These are phyloP conservation scores for Bombus affinis DNA, from an alignment of 1,140 invertebrate species.

Conservation along the genomic window DNA sequence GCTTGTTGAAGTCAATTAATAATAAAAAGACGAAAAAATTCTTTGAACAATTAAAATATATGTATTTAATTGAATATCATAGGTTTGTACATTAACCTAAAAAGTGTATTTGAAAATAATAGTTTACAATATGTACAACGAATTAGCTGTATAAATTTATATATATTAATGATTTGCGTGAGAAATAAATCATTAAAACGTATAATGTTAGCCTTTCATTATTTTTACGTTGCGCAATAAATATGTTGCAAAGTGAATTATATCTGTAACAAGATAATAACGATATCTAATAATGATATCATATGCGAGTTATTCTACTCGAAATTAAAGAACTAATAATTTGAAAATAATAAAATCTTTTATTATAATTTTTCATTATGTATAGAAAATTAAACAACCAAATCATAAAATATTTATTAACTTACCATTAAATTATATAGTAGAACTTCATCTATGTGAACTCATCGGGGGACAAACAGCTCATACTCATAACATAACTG, in stretches of 20 bases:
- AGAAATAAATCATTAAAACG: neutral
- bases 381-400: neutral
- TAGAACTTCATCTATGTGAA: neutral
- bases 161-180: neutral
- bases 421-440: slow-evolving; percentile 42
- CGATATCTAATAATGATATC: neutral
- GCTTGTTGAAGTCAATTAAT: neutral
- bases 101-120: neutral
- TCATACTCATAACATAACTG: neutral
- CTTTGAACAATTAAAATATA: neutral
- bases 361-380: neutral
- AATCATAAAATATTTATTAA: slow-evolving; percentile 43
- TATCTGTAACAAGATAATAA: neutral
- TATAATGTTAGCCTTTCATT: slow-evolving; percentile 20
- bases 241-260: slow-evolving; percentile 23
- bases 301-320: neutral
- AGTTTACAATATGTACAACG: neutral
- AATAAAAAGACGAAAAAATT: neutral
- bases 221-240: slow-evolving; percentile 31
- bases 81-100: slow-evolving; percentile 20
- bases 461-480: neutral
- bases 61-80: neutral
- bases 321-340: neutral
- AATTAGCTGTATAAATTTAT: neutral
- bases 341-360: neutral